Evolutionary conservation across 2,113 vertebrate genomes (phyloP), one percentile per base, ranked within the genome.

Genomic region (Mirza zaza): DNA sequence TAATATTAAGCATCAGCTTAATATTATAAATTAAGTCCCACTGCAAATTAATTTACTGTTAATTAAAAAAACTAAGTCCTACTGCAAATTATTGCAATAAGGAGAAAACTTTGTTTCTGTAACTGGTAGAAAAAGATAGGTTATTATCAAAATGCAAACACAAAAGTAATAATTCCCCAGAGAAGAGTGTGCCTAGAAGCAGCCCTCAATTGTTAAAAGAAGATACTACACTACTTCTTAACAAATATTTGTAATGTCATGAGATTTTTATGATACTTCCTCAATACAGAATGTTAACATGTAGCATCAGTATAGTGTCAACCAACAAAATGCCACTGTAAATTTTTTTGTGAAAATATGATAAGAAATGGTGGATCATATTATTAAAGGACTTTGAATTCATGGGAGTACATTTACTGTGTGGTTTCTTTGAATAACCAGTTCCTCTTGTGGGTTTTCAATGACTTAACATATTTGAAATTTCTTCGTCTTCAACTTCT

Each of bases 321-420:
- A 32, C 20, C 20, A 48, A 48, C 57, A 67, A 36, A 25, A 39
- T 88, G 79, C 79, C 68, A 42, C 23, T 39, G 65, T 83, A 76
- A 94, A 67, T 36, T 82, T 92, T 82, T 94, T 75, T 68, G 25
- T 90, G 84, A 87, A 61, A 96, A 10, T 83, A 36, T 88, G 92
- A 75, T 71, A 96, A 92, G n/a, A 73, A 90, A 91, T 71, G 25
- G 48, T 36, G 45, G 29, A 25, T 48, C 55, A 1, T 82, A 61
- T 88, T 71, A 95, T 93, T 94, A 93, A 96, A 97, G 84, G 27
- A 79, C n/a, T 91, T 91, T 91, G 65, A 86, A 90, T 79, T 95
- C 36, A 61, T 93, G 73, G 75, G 83, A 91, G 67, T 71, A 42
- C 2, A 86, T 20, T 65, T 13, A 27, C 23, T 80, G 29, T 81